These are phyloP conservation scores for Euphydryas editha DNA, from an alignment of 2,888 invertebrate species.

Conservation along the genomic window DNA sequence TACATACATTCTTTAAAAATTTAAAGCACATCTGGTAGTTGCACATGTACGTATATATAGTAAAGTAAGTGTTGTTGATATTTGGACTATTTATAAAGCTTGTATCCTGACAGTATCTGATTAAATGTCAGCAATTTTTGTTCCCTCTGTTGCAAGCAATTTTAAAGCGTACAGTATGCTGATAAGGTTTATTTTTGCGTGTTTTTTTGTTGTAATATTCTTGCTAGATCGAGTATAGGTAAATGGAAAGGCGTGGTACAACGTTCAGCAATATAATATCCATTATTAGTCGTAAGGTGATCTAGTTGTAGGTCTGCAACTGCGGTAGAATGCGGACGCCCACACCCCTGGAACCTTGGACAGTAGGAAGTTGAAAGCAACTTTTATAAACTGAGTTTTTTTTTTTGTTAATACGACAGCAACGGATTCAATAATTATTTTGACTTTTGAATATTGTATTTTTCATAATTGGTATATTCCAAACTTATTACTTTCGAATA, in stretches of 20 bases:
- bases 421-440: background rate
- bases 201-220: slow-evolving; percentile 12
- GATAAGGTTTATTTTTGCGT: slow-evolving; percentile 17
- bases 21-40: background rate
- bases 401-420: slow-evolving; percentile 11
- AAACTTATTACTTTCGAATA: background rate
- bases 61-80: background rate
- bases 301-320: slow-evolving; percentile 70
- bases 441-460: too few species aligned
- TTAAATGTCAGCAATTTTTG: slow-evolving; percentile 39
- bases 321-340: slow-evolving; percentile 78
- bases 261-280: slow-evolving; percentile 58
- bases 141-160: background rate
- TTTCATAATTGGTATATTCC: too few species aligned
- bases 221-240: slow-evolving; percentile 44
- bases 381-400: slow-evolving; percentile 50
- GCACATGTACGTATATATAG: background rate
- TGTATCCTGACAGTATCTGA: slow-evolving; percentile 34
- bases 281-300: slow-evolving; percentile 76
- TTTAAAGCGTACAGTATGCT: background rate
- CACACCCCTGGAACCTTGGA: slow-evolving; percentile 61
- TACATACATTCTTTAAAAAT: background rate
- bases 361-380: slow-evolving; percentile 66
- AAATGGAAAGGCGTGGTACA: slow-evolving; percentile 79
- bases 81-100: slow-evolving; percentile 23